Base-by-base conservation (phyloP, 2,113 vertebrate species). In the Datnioides undecimradiatus region DNA sequence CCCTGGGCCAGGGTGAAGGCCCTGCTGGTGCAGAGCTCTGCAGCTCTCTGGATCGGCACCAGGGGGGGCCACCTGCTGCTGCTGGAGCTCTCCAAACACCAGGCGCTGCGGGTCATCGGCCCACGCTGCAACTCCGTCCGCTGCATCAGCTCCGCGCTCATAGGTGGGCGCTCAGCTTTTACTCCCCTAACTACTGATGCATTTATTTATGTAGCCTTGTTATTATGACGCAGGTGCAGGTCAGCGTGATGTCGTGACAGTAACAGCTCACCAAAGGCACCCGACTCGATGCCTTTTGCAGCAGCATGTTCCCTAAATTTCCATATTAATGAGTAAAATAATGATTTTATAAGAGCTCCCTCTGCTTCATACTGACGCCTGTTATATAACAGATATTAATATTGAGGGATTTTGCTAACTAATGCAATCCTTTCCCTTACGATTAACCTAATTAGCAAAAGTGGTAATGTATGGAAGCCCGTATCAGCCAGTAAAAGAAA, bases 11-110 rank as follows among this genome's bases (percentile, higher is more conserved):
- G 92, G 63, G 97, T 99, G 52, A 99, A 98, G 90, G 93, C 96
- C 11, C 94, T 99, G 80, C 95, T 96, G 84, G 92, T 99, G 51
- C 98, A 97, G 87, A 96, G 94, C 58, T 92, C 96, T 17, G 93
- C 94, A 2, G 93, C 96, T 0, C 94, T 99, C 60, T 99, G 97
- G 98, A 92, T 99, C 23, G 97, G 97, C 46, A 99, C 97, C 6
- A 96, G 96, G 55, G 97, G 96, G 73, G 98, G 98, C 77, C 92
- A 96, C 14, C 87, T 99, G 73, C 87, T 99, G 45, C 92, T 99
- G 46, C 94, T 99, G 75, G 98, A 99, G 63, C 92, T 97, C 49
- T 94, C 94, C 1, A 97, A 96, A 0, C 95, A 94, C 62, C 95
- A 95, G 73, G 73, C 95, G 2, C 95, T 98, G 63, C 94, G 88